Evolutionary conservation across 2,113 vertebrate genomes (phyloP).

Genomic region (Caranx melampygus): DNA sequence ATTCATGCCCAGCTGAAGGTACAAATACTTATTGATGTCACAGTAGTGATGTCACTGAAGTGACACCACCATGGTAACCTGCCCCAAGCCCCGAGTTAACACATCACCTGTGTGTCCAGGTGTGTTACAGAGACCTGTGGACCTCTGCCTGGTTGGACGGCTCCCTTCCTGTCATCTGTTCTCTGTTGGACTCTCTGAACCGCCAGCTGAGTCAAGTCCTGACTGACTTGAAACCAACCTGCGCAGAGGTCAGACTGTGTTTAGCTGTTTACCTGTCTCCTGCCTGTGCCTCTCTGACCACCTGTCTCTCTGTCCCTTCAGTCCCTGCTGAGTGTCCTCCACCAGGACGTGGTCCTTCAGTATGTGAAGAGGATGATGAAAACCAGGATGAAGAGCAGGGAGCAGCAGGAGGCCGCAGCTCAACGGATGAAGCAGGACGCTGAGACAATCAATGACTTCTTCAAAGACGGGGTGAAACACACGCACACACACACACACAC

Average conservation of each 20-base stretch:
- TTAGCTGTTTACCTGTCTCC: neutral
- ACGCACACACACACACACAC: too few relatives aligned
- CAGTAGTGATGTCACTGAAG: neutral
- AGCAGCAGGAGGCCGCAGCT: constrained; percentile 86
- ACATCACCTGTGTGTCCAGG: constrained; percentile 71
- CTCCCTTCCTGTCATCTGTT: constrained; percentile 69
- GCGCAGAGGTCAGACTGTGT: constrained; percentile 80
- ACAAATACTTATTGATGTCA: constrained; percentile 16
- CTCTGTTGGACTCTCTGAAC: constrained; percentile 78
- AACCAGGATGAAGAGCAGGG: constrained; percentile 76
- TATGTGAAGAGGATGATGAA: constrained; percentile 87
- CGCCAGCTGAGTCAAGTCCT: constrained; percentile 70
- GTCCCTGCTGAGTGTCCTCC: constrained; percentile 78
- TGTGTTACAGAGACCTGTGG: constrained; percentile 82
- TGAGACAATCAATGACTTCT: constrained; percentile 80
- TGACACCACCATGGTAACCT: too few relatives aligned
- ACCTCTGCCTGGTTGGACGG: constrained; percentile 82
- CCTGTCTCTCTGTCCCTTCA: constrained; percentile 55
- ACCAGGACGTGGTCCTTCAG: constrained; percentile 81
- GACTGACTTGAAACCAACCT: constrained; percentile 76
- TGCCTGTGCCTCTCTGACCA: neutral
- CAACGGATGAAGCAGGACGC: constrained; percentile 76
- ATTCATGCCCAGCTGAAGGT: constrained; percentile 87
- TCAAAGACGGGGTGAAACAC: constrained; percentile 81
- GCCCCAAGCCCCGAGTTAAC: too few relatives aligned